Percentiles rank a stretch among this genome's conserved stretches.
Conservation (phyloP, 2,113 vertebrate species). For the Toxostoma redivivum region DNA sequence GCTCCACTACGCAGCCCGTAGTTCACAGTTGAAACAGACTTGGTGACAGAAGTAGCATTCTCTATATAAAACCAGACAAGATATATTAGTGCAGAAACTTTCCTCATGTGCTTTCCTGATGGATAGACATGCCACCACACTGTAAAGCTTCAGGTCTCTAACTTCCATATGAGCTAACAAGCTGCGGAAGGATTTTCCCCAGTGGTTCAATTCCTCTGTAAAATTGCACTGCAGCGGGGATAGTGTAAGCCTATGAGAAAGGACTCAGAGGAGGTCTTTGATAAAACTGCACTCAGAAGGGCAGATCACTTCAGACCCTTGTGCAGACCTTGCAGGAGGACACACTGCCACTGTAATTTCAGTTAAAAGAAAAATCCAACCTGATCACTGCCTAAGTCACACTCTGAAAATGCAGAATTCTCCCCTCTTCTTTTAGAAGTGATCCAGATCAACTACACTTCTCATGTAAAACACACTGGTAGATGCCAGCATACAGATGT, state of each 20-base stretch:
- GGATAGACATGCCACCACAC: accelerated
- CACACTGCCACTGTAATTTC: not conserved
- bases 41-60: constrained; percentile 66
- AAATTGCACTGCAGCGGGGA: not conserved
- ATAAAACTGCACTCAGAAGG: not conserved
- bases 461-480: not conserved
- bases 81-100: not conserved
- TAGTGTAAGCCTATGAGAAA: not conserved
- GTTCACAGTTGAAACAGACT: constrained; percentile 65
- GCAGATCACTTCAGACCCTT: not conserved
- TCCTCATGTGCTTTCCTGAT: not conserved
- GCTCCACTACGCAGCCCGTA: not conserved
- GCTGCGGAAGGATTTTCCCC: not conserved
- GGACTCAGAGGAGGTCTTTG: not conserved
- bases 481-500: not conserved
- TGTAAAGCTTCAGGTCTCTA: not conserved
- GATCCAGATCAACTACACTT: not conserved
- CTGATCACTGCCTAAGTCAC: not conserved
- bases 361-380: not conserved
- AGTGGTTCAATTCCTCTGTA: not conserved
- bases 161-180: not conserved
- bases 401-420: not conserved
- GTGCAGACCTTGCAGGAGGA: not conserved
- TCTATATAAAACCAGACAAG: constrained; percentile 68
- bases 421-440: not conserved